Evolutionary conservation across 2,888 invertebrate genomes (phyloP), one percentile per base, ranked within the genome.

Genomic region (Cataglyphis albicans): DNA sequence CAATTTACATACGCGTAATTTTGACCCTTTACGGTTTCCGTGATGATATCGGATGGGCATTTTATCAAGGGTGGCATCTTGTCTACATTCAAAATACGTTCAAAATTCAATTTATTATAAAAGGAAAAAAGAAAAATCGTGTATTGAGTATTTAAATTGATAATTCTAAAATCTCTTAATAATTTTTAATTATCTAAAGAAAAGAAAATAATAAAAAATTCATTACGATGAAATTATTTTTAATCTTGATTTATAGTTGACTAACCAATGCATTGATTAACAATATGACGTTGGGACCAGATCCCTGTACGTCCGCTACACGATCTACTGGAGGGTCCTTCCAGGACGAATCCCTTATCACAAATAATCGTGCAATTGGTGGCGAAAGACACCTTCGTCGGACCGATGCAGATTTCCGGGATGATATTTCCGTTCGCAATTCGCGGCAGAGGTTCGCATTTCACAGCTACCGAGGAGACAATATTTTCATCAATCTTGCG

Each of bases 361-460:
- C 97, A 97, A 7, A 93, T 92, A 63, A 96, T 95, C 18, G 95
- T 95, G 91, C 97, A 97, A 32, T 95, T 95, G 35, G 95, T 96
- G 0, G 96, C 96, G 91, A 95, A 96, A 0, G 95, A 93, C 52
- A 96, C 95, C 89, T 96, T 96, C 6, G 95, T 94, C 29, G 92
- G 93, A 21, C 91, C 91, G 0, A 95, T 95, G 89, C 97, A 97
- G 9, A 95, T 94, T 15, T 94, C 91, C 0, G 96, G 96, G 44
- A 93, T 94, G 18, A 96, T 95, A 38, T 92, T 92, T 1, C 96
- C 97, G 91, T 96, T 95, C 21, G 95, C 93, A 0, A 96, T 93
- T 86, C 94, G 93, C 0, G 95, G 95, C 57, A 96, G 87, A 0
- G 95, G 95, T 18, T 95, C 95, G 88, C 96, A 96, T 64, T 93